Percentiles rank a stretch among this genome's conserved stretches.
Conservation (phyloP, 2,888 invertebrate species). For the Eristalis pertinax region DNA sequence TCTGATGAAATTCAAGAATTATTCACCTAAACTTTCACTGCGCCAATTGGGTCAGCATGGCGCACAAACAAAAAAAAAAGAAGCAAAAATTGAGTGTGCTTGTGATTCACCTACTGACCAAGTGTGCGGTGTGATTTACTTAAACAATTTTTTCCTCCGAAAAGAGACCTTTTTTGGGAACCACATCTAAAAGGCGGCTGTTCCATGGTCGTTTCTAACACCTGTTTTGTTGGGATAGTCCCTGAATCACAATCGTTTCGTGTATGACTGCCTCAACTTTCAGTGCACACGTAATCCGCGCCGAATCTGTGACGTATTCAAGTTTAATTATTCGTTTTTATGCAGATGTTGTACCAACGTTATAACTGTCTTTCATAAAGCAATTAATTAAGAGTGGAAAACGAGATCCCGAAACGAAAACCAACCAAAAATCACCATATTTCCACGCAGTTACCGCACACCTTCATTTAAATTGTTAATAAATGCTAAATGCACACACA, state of each 20-base stretch:
- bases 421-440: slow-evolving; percentile 14
- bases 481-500: slow-evolving; percentile 33
- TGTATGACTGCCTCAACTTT: background rate
- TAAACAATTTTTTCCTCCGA: background rate
- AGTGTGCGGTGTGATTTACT: background rate
- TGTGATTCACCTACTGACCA: slow-evolving; percentile 24
- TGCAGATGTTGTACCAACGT: slow-evolving; percentile 29
- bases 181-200: too few relatives aligned
- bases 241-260: too few relatives aligned
- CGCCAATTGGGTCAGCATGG: slow-evolving; percentile 26
- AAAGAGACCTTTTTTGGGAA: too few relatives aligned
- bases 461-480: slow-evolving; percentile 43
- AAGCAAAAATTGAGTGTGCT: background rate
- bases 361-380: slow-evolving; percentile 51
- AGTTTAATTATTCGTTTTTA: slow-evolving; percentile 7
- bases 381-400: slow-evolving; percentile 62
- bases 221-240: background rate
- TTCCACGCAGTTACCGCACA: slow-evolving; percentile 58
- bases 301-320: background rate
- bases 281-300: background rate
- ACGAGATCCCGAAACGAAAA: slow-evolving; percentile 23
- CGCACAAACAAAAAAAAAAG: slow-evolving; percentile 18
- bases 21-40: slow-evolving; percentile 51
- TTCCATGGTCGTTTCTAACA: background rate
- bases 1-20: slow-evolving; percentile 48